A percentile compares a stretch with the other conserved stretches of the same genome.
Conservation (phyloP, 2,113 vertebrate species). For the Psittacula cyanocephala region DNA sequence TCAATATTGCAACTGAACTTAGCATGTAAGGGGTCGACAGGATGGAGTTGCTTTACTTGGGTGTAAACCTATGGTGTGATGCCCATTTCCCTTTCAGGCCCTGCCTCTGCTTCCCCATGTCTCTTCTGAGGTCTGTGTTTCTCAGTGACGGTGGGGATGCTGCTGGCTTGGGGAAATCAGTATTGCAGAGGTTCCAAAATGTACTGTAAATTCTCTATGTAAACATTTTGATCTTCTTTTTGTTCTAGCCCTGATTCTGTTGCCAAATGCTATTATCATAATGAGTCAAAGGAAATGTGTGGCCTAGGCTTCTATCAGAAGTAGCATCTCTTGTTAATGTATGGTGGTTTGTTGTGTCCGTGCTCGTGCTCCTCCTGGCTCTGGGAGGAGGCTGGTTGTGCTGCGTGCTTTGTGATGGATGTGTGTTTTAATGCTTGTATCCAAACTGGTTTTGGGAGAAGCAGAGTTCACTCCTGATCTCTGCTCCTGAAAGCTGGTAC, state of each 20-base stretch:
- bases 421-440: neutral
- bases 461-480: neutral
- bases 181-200: neutral
- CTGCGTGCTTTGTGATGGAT: neutral
- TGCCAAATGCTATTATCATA: conserved; percentile 3
- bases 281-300: neutral
- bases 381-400: neutral
- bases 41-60: neutral
- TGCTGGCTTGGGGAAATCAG: neutral
- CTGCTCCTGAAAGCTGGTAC: neutral
- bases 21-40: fast-evolving
- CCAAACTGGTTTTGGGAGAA: neutral
- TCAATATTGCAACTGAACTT: neutral
- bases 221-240: conserved; percentile 25
- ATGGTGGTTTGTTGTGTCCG: fast-evolving
- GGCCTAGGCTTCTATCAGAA: conserved; percentile 3
- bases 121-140: neutral
- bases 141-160: fast-evolving
- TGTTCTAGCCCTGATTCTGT: neutral
- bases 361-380: neutral
- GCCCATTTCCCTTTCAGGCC: neutral
- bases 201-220: neutral
- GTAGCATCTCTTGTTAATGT: neutral
- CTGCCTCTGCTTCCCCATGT: neutral
- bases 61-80: neutral